phyloP scores from a whole-genome alignment of 2,888 invertebrate genomes.

The Griposia aprilina region DNA sequence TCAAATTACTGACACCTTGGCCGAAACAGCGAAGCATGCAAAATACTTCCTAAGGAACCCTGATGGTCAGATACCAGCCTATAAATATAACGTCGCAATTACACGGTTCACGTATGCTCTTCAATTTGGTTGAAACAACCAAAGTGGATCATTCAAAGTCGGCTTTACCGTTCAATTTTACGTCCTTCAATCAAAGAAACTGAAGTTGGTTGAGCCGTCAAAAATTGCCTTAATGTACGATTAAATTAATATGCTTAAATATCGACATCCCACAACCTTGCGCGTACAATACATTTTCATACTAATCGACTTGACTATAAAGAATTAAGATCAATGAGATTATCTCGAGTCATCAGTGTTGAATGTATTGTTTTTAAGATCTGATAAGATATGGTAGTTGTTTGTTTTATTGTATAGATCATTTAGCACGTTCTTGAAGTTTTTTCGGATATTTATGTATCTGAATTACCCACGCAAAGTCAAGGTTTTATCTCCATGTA shows the following conservation, averaged over 20 bases:
- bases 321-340: slow-evolving; percentile 50
- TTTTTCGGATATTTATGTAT: background rate
- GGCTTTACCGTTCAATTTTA: background rate
- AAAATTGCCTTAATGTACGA: slow-evolving; percentile 28
- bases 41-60: slow-evolving; percentile 67
- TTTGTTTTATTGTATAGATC: slow-evolving; percentile 51
- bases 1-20: slow-evolving; percentile 67
- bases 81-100: slow-evolving; percentile 39
- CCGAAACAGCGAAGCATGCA: slow-evolving; percentile 64
- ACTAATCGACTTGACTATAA: slow-evolving; percentile 43
- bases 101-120: slow-evolving; percentile 9
- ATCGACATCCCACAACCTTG: slow-evolving; percentile 69
- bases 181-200: background rate
- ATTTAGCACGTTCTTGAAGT: slow-evolving; percentile 25
- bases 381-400: slow-evolving; percentile 32
- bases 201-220: background rate
- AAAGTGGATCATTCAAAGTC: background rate
- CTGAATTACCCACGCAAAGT: background rate
- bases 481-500: background rate
- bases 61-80: slow-evolving; percentile 61
- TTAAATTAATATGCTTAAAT: slow-evolving; percentile 58
- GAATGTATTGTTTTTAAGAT: slow-evolving; percentile 54
- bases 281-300: slow-evolving; percentile 55
- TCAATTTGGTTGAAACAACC: slow-evolving; percentile 2
- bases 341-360: slow-evolving; percentile 46